Evolutionary conservation across 1,140 invertebrate genomes (phyloP).

Genomic region (Anoplophora glabripennis): DNA sequence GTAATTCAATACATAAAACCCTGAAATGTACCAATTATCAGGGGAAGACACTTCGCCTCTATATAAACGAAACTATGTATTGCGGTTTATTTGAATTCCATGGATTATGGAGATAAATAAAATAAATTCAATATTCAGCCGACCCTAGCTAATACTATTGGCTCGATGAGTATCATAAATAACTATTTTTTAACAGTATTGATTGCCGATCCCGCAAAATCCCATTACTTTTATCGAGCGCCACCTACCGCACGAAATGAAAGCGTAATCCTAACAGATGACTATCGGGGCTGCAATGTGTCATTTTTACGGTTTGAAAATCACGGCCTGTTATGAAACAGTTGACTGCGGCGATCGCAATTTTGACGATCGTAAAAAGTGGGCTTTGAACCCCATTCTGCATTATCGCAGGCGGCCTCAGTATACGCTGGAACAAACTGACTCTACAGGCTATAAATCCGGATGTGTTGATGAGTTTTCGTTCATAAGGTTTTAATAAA

Average conservation of each 20-base stretch:
- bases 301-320: slow-evolving; percentile 17
- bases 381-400: slow-evolving; percentile 12
- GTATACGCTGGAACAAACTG: neutral
- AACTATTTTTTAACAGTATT: neutral
- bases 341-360: slow-evolving; percentile 8
- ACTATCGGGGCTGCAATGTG: slow-evolving; percentile 12
- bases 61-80: no score
- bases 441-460: slow-evolving; percentile 7
- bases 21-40: no score
- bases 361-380: slow-evolving; percentile 17
- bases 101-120: no score
- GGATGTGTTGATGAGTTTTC: slow-evolving; percentile 15
- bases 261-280: slow-evolving; percentile 7
- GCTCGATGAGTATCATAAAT: no score
- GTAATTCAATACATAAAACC: no score
- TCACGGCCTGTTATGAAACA: neutral
- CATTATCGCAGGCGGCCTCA: slow-evolving; percentile 9
- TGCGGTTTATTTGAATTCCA: no score
- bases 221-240: neutral
- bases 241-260: slow-evolving; percentile 1
- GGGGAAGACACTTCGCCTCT: no score
- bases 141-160: no score
- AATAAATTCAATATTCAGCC: no score
- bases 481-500: slow-evolving; percentile 16
- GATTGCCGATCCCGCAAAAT: slow-evolving; percentile 5